Conservation (phyloP, 92 coral and sea anemone genomes). For the Umimayanthus chanpuru region DNA sequence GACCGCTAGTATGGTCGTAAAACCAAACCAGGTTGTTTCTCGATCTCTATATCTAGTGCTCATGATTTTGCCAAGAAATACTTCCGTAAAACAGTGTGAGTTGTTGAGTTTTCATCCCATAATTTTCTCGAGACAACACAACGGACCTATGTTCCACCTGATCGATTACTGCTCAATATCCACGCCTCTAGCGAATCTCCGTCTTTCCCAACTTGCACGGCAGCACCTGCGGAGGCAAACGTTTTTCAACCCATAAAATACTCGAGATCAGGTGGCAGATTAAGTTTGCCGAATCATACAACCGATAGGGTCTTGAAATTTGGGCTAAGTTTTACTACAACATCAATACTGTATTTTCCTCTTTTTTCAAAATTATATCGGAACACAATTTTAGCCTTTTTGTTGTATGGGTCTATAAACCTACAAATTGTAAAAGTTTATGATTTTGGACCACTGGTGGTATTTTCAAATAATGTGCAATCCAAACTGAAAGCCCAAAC, state of each 20-base stretch:
- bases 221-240: not conserved
- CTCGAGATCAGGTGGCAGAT: not conserved
- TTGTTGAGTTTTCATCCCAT: not conserved
- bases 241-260: not conserved
- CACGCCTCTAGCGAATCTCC: not conserved
- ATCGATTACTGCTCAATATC: not conserved
- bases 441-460: too few relatives aligned
- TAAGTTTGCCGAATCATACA: not conserved
- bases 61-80: not conserved
- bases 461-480: too few relatives aligned
- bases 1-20: not conserved
- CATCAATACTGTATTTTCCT: not conserved
- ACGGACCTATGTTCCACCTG: too few relatives aligned
- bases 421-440: not conserved
- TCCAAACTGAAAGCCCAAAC: too few relatives aligned
- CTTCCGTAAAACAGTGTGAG: not conserved
- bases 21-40: not conserved
- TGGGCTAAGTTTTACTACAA: not conserved
- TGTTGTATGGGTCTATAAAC: not conserved
- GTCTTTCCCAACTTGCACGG: not conserved
- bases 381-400: not conserved
- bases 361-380: too few relatives aligned
- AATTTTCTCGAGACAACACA: not conserved
- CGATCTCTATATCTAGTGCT: not conserved
- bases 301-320: not conserved